These are phyloP conservation scores for Calcarius lapponicus DNA, from an alignment of 2,797 vertebrate genomes.

Conservation along the genomic window DNA sequence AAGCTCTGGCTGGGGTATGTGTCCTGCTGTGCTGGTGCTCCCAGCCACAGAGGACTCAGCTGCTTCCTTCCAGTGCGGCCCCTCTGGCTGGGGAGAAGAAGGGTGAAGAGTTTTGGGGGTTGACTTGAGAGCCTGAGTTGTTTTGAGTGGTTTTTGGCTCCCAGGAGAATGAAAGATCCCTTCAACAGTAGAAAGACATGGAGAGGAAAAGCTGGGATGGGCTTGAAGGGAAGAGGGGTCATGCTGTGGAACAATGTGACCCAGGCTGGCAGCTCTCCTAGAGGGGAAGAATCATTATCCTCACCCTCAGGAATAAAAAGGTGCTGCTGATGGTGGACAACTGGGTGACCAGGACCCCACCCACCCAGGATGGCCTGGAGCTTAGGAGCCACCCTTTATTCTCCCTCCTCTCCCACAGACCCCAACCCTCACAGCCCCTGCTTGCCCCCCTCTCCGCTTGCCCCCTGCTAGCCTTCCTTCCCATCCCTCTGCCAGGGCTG, in stretches of 20 bases:
- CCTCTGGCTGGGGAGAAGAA: neutral
- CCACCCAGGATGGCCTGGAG: neutral
- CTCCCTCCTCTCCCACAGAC: neutral
- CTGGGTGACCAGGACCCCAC: neutral
- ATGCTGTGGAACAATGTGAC: rapidly evolving
- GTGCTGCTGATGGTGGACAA: neutral
- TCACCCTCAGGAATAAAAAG: neutral
- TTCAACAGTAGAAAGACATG: neutral
- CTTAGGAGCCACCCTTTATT: neutral
- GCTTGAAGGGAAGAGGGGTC: neutral
- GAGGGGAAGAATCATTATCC: neutral
- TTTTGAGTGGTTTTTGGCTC: neutral
- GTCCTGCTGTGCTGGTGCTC: neutral
- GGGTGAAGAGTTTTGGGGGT: neutral
- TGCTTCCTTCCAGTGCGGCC: neutral
- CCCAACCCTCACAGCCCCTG: neutral
- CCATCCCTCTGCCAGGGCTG: neutral
- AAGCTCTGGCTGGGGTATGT: neutral
- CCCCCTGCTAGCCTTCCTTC: neutral
- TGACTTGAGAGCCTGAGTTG: neutral
- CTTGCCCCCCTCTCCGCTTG: neutral
- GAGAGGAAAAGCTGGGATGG: neutral
- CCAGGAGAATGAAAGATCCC: neutral
- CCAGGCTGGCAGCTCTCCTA: neutral
- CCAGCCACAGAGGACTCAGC: neutral